These are phyloP conservation scores for Ormia ochracea DNA, from an alignment of 2,888 invertebrate species.

Conservation along the genomic window DNA sequence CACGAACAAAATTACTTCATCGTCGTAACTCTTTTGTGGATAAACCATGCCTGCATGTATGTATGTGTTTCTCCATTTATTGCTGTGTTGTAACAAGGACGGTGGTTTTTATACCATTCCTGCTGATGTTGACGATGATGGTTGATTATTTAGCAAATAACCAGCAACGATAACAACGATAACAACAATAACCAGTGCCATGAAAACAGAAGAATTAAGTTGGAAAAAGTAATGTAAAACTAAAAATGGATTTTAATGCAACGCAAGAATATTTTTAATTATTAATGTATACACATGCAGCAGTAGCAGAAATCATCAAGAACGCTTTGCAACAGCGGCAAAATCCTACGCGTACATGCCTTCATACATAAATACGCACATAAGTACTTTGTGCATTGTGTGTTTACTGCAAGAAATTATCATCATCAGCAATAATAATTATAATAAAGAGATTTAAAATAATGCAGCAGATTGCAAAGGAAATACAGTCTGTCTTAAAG, in stretches of 20 bases:
- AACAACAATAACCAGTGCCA: conserved; percentile 35
- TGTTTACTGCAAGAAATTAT: conserved; percentile 15
- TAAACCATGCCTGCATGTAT: neutral
- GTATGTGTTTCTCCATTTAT: conserved; percentile 62
- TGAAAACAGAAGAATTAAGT: conserved; percentile 40
- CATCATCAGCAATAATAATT: conserved; percentile 41
- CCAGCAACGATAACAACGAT: conserved; percentile 35
- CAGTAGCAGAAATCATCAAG: conserved; percentile 34
- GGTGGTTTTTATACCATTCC: conserved; percentile 45
- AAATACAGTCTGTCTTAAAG: conserved; percentile 39
- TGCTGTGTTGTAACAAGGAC: conserved; percentile 46
- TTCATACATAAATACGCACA: no score
- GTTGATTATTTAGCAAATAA: conserved; percentile 60
- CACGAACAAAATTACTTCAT: conserved; percentile 28
- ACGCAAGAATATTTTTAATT: conserved; percentile 70
- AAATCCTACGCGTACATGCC: no score
- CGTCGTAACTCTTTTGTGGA: conserved; percentile 27
- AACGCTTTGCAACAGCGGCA: conserved; percentile 37
- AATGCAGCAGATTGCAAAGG: conserved; percentile 51
- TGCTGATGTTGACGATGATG: conserved; percentile 42
- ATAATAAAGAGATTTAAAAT: conserved; percentile 59
- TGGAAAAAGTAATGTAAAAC: conserved; percentile 9
- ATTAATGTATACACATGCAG: conserved; percentile 68
- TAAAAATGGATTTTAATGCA: conserved; percentile 64
- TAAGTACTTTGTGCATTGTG: neutral